A percentile compares a stretch with the other conserved stretches of the same genome.
phyloP scores from a whole-genome alignment of 2,888 invertebrate species.

The Trimorus sp. region DNA sequence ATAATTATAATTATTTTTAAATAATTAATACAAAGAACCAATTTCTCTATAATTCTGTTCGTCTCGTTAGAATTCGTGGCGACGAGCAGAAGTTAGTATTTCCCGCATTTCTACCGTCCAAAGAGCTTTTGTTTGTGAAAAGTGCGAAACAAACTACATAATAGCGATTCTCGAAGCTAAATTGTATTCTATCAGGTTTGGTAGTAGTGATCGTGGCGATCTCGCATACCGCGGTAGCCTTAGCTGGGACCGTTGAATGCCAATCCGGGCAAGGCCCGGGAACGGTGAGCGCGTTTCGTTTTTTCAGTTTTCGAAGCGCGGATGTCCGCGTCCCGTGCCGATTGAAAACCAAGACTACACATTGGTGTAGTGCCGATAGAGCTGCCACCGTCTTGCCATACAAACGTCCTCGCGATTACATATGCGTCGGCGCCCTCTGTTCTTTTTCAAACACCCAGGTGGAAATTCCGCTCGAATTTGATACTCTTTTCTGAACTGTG shows the following conservation, averaged over 20 bases:
- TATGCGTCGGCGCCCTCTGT: slow-evolving; percentile 67
- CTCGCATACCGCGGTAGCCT: slow-evolving; percentile 60
- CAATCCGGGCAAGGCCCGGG: slow-evolving; percentile 63
- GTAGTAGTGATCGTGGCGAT: slow-evolving; percentile 56
- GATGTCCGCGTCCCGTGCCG: slow-evolving; percentile 67
- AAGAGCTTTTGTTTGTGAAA: slow-evolving; percentile 30
- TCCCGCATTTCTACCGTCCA: neutral
- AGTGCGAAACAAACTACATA: slow-evolving; percentile 51
- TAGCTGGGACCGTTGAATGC: slow-evolving; percentile 55
- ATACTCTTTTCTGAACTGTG: slow-evolving; percentile 21
- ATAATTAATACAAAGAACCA: too few species aligned
- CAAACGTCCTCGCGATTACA: slow-evolving; percentile 78
- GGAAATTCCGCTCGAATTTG: slow-evolving; percentile 67
- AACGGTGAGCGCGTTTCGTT: slow-evolving; percentile 60
- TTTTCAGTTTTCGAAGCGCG: slow-evolving; percentile 66
- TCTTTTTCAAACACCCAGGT: slow-evolving; percentile 66
- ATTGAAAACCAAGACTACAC: slow-evolving; percentile 71
- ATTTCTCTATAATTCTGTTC: too few species aligned
- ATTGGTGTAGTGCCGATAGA: slow-evolving; percentile 76
- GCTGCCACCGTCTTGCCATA: slow-evolving; percentile 80
- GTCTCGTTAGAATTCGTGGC: too few species aligned
- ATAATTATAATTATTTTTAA: too few species aligned
- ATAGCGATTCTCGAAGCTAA: slow-evolving; percentile 27
- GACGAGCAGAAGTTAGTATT: neutral
- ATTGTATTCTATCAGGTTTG: slow-evolving; percentile 57